These are phyloP conservation scores for Percina caprodes DNA, from an alignment of 2,113 vertebrate genomes.

Conservation along the genomic window DNA sequence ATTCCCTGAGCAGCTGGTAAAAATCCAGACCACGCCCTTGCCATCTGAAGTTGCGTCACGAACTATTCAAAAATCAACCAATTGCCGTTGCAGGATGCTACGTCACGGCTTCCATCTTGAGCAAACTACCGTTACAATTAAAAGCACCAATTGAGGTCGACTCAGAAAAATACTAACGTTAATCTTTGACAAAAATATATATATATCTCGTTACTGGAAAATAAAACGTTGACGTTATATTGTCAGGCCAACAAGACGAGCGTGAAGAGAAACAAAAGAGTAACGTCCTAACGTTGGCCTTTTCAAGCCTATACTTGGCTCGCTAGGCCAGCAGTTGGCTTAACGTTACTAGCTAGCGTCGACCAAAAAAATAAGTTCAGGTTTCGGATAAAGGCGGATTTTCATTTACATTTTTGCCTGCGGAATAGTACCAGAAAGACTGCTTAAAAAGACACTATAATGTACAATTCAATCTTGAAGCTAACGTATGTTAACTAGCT, in stretches of 20 bases:
- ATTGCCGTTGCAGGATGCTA: conserved; percentile 14
- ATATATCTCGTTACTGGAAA: neutral
- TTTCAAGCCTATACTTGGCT: neutral
- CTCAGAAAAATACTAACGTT: neutral
- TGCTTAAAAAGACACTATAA: accelerated
- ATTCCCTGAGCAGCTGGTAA: too few relatives aligned
- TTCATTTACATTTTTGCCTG: neutral
- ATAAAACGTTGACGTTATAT: neutral
- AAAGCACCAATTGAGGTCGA: accelerated
- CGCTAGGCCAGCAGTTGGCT: neutral
- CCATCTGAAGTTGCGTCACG: neutral
- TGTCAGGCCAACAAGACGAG: neutral
- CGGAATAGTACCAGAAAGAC: neutral
- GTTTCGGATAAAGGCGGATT: neutral
- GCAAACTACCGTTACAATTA: neutral
- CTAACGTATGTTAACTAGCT: neutral
- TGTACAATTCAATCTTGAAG: accelerated
- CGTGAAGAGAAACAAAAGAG: too few relatives aligned
- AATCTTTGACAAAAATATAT: neutral
- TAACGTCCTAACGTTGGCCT: accelerated
- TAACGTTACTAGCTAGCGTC: too few relatives aligned
- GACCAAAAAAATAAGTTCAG: neutral
- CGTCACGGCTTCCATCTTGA: conserved; percentile 59
- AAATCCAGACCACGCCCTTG: conserved; percentile 23
- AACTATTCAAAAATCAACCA: conserved; percentile 41